These are phyloP conservation scores for Sander lucioperca DNA, from an alignment of 2,113 vertebrate species.

Conservation along the genomic window DNA sequence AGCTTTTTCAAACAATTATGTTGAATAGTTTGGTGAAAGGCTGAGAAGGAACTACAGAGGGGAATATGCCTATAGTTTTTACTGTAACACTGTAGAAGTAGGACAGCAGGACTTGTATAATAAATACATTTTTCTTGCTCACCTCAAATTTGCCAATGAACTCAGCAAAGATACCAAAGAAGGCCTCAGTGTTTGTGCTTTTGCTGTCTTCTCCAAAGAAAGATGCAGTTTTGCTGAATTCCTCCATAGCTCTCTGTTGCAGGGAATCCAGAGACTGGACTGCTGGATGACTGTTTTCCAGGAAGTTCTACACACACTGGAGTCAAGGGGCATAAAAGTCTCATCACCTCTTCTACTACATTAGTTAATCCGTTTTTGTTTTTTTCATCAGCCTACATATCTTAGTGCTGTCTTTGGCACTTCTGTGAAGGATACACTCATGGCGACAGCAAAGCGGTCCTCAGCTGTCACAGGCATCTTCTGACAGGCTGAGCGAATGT, in stretches of 20 bases:
- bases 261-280: conserved; percentile 92
- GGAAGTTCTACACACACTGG: conserved; percentile 86
- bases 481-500: conserved; percentile 93
- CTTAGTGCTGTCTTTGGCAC: neutral
- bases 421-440: conserved; percentile 91
- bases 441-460: conserved; percentile 92
- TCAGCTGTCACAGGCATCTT: conserved; percentile 89
- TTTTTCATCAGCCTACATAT: neutral
- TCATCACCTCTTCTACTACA: neutral
- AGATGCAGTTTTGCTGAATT: conserved; percentile 91
- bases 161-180: conserved; percentile 96
- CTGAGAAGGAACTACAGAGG: neutral
- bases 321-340: conserved; percentile 81
- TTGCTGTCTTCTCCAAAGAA: conserved; percentile 96
- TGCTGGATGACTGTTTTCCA: conserved; percentile 93
- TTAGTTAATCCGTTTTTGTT: too few relatives aligned
- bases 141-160: conserved; percentile 98
- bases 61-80: neutral
- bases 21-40: neutral
- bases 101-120: neutral
- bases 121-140: conserved; percentile 58
- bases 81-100: neutral
- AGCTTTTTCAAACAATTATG: neutral
- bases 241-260: conserved; percentile 92
- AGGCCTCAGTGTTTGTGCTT: conserved; percentile 91